phyloP scores from a whole-genome alignment of 2,888 invertebrate genomes.

The Fissipunctia ypsillon region DNA sequence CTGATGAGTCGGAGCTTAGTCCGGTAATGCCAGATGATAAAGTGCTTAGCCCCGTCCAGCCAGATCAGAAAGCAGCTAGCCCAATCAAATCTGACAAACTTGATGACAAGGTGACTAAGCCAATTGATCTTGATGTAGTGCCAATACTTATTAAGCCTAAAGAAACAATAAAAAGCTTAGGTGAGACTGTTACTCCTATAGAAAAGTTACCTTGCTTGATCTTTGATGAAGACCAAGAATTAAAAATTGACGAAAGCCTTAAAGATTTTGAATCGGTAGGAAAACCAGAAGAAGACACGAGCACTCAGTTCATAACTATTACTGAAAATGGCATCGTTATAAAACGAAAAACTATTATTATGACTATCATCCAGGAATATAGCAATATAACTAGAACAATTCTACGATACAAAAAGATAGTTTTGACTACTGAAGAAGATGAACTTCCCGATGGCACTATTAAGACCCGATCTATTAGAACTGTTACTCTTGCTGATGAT shows the following conservation, averaged over 20 bases:
- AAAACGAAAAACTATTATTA: slow-evolving; percentile 32
- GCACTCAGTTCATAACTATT: slow-evolving; percentile 26
- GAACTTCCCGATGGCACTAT: slow-evolving; percentile 55
- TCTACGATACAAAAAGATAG: slow-evolving; percentile 48
- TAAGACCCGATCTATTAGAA: slow-evolving; percentile 45
- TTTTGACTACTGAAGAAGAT: slow-evolving; percentile 60
- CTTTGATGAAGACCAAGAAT: slow-evolving; percentile 47
- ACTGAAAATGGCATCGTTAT: slow-evolving; percentile 35
- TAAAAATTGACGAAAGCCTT: slow-evolving; percentile 52
- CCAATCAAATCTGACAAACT: slow-evolving; percentile 1
- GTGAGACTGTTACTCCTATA: background rate
- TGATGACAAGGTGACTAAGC: background rate
- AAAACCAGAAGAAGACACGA: slow-evolving; percentile 39
- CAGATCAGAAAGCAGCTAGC: slow-evolving; percentile 1
- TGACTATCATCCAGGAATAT: slow-evolving; percentile 52
- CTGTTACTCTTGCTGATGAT: slow-evolving; percentile 41
- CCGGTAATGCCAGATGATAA: slow-evolving; percentile 4
- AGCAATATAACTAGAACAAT: slow-evolving; percentile 44
- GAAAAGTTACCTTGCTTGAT: slow-evolving; percentile 28
- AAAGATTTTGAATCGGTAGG: slow-evolving; percentile 53
- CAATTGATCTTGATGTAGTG: slow-evolving; percentile 5
- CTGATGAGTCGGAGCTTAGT: slow-evolving; percentile 13
- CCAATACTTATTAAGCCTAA: background rate
- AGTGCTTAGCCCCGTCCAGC: background rate
- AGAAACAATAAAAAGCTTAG: slow-evolving; percentile 16